Base-by-base conservation (phyloP, 2,888 invertebrate genomes). In the Bombylius major region DNA sequence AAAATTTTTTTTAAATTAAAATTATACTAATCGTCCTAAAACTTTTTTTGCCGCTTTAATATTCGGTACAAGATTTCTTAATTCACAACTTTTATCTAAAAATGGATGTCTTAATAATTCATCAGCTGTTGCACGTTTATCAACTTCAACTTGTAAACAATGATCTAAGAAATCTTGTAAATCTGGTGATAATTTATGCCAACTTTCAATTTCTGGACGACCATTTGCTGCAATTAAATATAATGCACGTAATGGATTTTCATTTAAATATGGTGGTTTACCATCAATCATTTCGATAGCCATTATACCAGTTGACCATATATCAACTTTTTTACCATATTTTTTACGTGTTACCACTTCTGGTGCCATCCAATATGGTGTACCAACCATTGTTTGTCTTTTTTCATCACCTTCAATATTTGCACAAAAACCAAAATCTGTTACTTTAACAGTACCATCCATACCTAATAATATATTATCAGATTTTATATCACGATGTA, bases 331-430 rank as follows among this genome's bases (percentile, higher is more conserved):
- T 68, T 91, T 92, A 11, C 94, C 95, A 65, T 96, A 96, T 65
- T 92, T 89, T 68, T 95, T 93, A 60, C 94, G 79, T 1, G 90
- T 91, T 0, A 92, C 91, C 1, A 93, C 90, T 73, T 94, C 94
- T 0, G 96, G 96, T 0, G 96, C 94, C 96, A 97, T 97, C 97
- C 95, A 95, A 67, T 94, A 96, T 0, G 95, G 95, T 0, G 96
- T 96, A n/a, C 96, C 95, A 1, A 95, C 95, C 91, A 96, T 92
- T 0, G 96, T 96, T 69, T 91, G 90, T n/a, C 94, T 77, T 70
- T 97, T 96, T 67, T 94, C 90, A 64, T 94, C 95, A 0, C 90
- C 92, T 47, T 88, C 84, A 55, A 98, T 89, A 70, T 97, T 97
- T 5, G 97, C 98, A 75, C 96, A 98, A 76, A 98, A 98, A 9